Percentiles rank a stretch among this genome's conserved stretches.
Evolutionary conservation across 2,113 vertebrate species (phyloP).

Genomic region (Donacobius atricapilla): DNA sequence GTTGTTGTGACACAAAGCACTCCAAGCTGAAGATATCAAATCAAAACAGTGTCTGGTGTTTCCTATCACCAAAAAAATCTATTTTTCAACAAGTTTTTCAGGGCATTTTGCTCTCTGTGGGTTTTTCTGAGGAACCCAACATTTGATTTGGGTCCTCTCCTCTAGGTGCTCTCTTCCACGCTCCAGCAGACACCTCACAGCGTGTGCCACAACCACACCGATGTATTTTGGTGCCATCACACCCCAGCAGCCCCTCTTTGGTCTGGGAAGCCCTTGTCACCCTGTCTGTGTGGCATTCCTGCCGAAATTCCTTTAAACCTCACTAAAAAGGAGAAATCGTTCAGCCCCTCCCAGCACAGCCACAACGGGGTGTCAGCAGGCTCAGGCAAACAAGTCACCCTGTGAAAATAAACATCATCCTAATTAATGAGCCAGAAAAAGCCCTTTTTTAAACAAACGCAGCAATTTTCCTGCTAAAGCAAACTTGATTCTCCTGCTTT

Average conservation of each 20-base stretch:
- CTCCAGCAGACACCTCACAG: neutral
- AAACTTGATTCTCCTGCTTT: neutral
- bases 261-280: neutral
- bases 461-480: neutral
- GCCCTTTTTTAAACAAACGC: neutral
- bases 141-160: neutral
- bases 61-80: neutral
- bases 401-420: neutral
- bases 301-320: neutral
- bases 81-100: neutral
- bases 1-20: neutral
- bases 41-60: neutral
- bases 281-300: neutral
- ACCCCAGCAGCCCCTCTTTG: neutral
- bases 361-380: neutral
- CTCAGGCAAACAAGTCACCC: neutral
- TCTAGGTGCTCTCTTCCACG: neutral
- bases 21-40: neutral
- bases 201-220: neutral
- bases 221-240: neutral
- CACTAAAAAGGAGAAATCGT: neutral
- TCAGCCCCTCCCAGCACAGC: neutral
- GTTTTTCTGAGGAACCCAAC: neutral
- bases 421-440: neutral
- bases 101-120: neutral